Evolutionary conservation across 2,888 invertebrate genomes (phyloP).

Genomic region (Idaea aversata): DNA sequence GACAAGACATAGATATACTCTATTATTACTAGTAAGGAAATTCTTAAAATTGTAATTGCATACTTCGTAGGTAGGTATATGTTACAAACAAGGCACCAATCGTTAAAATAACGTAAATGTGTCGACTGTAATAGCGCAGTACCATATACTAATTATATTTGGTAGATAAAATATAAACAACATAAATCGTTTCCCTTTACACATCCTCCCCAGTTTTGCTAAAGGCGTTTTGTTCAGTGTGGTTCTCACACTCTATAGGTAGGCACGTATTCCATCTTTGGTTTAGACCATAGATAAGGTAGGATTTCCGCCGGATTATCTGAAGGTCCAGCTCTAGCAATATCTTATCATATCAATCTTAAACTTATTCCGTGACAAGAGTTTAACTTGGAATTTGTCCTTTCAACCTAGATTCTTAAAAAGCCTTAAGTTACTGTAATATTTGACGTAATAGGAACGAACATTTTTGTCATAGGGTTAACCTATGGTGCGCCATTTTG

Average conservation of each 20-base stretch:
- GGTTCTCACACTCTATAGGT: constrained; percentile 47
- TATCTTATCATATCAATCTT: constrained; percentile 38
- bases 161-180: constrained; percentile 5
- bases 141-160: not conserved
- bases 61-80: not conserved
- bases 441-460: not conserved
- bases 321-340: constrained; percentile 44
- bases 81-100: not conserved
- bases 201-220: constrained; percentile 37
- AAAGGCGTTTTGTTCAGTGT: constrained; percentile 34
- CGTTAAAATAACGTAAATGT: not conserved
- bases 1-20: constrained; percentile 9
- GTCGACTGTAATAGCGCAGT: not conserved
- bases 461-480: too few relatives aligned
- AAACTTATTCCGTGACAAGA: constrained; percentile 19
- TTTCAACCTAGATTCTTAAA: constrained; percentile 14
- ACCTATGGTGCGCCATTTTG: too few relatives aligned
- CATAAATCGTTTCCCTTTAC: constrained; percentile 27
- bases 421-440: not conserved
- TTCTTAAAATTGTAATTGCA: not conserved
- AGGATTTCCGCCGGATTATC: constrained; percentile 67
- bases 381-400: not conserved
- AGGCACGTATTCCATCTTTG: constrained; percentile 58
- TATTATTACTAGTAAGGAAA: not conserved
- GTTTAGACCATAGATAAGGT: constrained; percentile 51